Percentiles rank a stretch among this genome's conserved stretches.
phyloP scores from a whole-genome alignment of 2,888 invertebrate species.

The Xestia xanthographa region DNA sequence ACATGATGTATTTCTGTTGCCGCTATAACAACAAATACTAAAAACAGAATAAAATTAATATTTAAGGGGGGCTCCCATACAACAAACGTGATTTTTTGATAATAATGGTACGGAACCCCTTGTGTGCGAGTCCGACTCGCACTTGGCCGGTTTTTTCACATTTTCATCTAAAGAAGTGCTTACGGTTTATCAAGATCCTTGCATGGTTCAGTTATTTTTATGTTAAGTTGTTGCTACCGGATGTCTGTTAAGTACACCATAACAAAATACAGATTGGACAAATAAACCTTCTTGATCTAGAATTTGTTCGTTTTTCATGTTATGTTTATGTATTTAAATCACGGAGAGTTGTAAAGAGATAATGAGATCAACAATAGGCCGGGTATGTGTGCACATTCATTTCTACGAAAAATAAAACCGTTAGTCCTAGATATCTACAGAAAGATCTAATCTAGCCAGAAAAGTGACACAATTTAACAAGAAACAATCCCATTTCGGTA shows the following conservation, averaged over 20 bases:
- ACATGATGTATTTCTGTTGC: no score
- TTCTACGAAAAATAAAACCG: not conserved
- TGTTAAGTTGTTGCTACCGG: not conserved
- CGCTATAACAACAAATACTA: no score
- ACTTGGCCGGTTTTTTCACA: no score
- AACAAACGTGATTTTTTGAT: no score
- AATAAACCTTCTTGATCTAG: not conserved
- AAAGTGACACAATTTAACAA: slow-evolving; percentile 1
- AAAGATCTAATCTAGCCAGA: not conserved
- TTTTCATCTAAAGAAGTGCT: not conserved
- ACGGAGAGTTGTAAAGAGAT: not conserved
- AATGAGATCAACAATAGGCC: not conserved
- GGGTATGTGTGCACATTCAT: not conserved
- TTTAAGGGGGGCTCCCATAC: no score
- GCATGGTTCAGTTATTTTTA: not conserved
- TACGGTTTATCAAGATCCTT: not conserved
- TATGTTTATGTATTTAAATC: not conserved
- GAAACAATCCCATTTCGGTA: not conserved
- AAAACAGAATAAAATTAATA: no score
- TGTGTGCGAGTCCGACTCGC: no score
- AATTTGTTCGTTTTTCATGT: not conserved
- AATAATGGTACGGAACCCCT: no score
- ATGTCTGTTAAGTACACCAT: no score
- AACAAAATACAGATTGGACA: not conserved
- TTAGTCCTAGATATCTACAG: not conserved